Evolutionary conservation across 2,797 vertebrate genomes (phyloP).

Genomic region (Tadarida brasiliensis): DNA sequence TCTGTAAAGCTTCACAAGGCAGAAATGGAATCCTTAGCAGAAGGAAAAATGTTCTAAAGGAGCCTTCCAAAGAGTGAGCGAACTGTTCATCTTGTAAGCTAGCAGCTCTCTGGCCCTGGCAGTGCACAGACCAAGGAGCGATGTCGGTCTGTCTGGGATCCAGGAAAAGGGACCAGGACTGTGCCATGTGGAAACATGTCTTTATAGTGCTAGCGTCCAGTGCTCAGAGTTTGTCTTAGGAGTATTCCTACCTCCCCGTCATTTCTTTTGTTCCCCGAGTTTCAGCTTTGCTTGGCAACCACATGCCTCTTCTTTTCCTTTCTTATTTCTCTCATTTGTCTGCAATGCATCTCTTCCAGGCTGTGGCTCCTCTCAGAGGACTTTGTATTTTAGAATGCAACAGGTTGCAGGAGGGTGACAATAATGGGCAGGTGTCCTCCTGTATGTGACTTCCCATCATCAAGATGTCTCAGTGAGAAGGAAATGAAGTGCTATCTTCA

Average conservation of each 20-base stretch:
- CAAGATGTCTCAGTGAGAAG: background rate
- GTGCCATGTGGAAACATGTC: background rate
- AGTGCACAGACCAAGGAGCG: background rate
- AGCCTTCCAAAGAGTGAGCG: background rate
- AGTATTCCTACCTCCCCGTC: background rate
- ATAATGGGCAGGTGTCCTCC: background rate
- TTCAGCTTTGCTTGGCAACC: conserved; percentile 22
- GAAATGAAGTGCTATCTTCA: background rate
- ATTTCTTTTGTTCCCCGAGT: background rate
- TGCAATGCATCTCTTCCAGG: background rate
- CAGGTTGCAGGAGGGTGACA: background rate
- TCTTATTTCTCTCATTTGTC: conserved; percentile 31
- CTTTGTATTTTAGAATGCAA: conserved; percentile 15
- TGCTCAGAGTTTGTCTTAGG: background rate
- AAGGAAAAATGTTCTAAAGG: background rate
- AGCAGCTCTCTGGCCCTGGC: background rate
- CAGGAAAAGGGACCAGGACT: background rate
- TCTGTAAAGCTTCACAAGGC: background rate
- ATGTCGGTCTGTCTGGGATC: background rate
- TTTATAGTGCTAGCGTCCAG: background rate
- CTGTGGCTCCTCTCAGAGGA: background rate
- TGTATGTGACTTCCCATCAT: background rate
- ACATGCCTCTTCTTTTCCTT: background rate
- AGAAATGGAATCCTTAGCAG: background rate
- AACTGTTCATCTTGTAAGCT: background rate